These are phyloP conservation scores for Psix sp. DNA, from an alignment of 1,140 invertebrate genomes.

Conservation along the genomic window DNA sequence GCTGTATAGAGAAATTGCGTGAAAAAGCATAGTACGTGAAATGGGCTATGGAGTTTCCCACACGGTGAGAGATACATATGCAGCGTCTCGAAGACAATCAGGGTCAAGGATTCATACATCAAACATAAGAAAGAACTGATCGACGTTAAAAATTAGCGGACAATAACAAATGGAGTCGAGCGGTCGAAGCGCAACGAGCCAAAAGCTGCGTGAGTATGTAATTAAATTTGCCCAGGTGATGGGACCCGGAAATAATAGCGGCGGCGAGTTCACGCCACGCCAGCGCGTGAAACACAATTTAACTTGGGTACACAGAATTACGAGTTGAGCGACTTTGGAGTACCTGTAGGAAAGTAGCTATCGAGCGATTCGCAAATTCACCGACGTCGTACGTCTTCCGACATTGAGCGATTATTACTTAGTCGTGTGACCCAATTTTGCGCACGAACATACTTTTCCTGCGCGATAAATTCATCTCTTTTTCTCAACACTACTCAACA, in stretches of 20 bases:
- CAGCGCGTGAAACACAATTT: conserved; percentile 52
- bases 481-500: conserved; percentile 41
- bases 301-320: conserved; percentile 53
- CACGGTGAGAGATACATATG: conserved; percentile 2
- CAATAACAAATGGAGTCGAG: background rate
- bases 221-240: conserved; percentile 50
- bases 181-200: background rate
- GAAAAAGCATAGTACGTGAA: background rate
- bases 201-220: conserved; percentile 20
- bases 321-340: conserved; percentile 52
- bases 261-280: conserved; percentile 31
- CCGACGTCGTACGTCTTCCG: conserved; percentile 37
- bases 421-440: conserved; percentile 55
- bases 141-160: background rate
- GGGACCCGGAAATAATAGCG: conserved; percentile 43
- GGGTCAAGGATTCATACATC: conserved; percentile 6
- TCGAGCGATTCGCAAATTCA: conserved; percentile 54
- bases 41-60: conserved; percentile 2
- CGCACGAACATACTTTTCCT: conserved; percentile 43
- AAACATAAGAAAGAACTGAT: background rate
- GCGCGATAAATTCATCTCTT: conserved; percentile 54
- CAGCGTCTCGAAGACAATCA: conserved; percentile 4
- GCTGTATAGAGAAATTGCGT: background rate
- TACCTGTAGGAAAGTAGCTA: conserved; percentile 51
- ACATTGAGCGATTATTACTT: conserved; percentile 56